Evolutionary conservation across 2,888 invertebrate genomes (phyloP).

Genomic region (Eristalis intricaria): DNA sequence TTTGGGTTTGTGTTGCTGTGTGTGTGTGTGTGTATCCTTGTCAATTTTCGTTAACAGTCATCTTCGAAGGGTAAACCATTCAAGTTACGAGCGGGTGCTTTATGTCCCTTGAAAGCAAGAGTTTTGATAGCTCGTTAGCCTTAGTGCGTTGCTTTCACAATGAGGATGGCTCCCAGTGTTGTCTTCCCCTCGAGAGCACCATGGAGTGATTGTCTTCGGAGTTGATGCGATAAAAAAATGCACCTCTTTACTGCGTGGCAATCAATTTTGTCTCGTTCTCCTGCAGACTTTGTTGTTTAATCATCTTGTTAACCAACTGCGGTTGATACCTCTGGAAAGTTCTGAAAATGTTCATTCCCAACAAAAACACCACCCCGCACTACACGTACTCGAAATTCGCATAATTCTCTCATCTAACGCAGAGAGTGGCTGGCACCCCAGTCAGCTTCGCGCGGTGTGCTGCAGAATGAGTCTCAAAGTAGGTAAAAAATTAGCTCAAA

Average conservation of each 20-base stretch:
- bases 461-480: not conserved
- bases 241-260: not conserved
- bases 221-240: not conserved
- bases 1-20: no score
- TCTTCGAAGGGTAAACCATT: not conserved
- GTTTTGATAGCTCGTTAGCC: not conserved
- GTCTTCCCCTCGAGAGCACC: not conserved
- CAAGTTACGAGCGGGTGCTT: not conserved
- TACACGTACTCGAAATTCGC: not conserved
- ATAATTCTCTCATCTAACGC: not conserved
- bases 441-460: not conserved
- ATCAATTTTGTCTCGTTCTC: not conserved
- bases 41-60: not conserved
- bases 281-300: not conserved
- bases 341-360: no score
- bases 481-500: constrained; percentile 1
- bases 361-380: not conserved
- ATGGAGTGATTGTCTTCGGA: no score
- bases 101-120: not conserved
- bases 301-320: not conserved
- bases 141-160: not conserved
- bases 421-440: not conserved
- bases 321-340: not conserved
- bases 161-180: not conserved
- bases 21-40: not conserved